These are phyloP conservation scores for Pasiphila rectangulata DNA, from an alignment of 2,888 invertebrate species.

Conservation along the genomic window DNA sequence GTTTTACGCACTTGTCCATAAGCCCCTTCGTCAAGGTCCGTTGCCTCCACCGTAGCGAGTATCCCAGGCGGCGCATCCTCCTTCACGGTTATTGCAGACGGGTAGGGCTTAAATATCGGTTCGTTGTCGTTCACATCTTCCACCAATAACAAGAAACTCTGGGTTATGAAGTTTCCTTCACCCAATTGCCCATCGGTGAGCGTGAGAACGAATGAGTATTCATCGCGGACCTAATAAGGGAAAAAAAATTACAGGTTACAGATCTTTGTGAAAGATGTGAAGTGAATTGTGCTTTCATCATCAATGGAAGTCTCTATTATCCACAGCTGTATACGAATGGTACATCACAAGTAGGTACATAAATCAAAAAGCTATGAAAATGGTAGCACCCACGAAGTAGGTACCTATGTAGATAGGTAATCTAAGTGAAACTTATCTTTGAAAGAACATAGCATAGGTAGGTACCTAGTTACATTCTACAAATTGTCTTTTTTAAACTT, in stretches of 20 bases:
- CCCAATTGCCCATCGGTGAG: conserved; percentile 93
- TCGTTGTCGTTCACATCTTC: conserved; percentile 96
- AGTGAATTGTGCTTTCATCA: too few species aligned
- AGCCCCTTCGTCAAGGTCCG: conserved; percentile 94
- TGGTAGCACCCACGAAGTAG: too few species aligned
- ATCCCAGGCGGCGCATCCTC: conserved; percentile 90
- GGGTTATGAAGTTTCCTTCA: conserved; percentile 93
- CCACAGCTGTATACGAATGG: too few species aligned
- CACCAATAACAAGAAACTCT: conserved; percentile 92
- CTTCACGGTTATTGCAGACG: conserved; percentile 88
- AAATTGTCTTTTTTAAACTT: too few species aligned
- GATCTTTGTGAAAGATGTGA: too few species aligned
- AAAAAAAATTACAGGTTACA: not conserved
- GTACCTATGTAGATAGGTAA: too few species aligned
- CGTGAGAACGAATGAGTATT: conserved; percentile 93
- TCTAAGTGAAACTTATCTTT: too few species aligned
- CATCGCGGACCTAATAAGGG: conserved; percentile 86
- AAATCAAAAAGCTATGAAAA: too few species aligned
- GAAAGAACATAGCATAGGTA: too few species aligned
- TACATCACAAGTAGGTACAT: too few species aligned
- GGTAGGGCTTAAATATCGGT: conserved; percentile 92
- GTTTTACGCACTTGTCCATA: conserved; percentile 87
- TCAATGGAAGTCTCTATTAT: too few species aligned
- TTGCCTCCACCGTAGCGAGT: conserved; percentile 90
- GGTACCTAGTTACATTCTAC: not conserved